Conservation (phyloP, 2,797 vertebrate genomes). For the Columba guinea region DNA sequence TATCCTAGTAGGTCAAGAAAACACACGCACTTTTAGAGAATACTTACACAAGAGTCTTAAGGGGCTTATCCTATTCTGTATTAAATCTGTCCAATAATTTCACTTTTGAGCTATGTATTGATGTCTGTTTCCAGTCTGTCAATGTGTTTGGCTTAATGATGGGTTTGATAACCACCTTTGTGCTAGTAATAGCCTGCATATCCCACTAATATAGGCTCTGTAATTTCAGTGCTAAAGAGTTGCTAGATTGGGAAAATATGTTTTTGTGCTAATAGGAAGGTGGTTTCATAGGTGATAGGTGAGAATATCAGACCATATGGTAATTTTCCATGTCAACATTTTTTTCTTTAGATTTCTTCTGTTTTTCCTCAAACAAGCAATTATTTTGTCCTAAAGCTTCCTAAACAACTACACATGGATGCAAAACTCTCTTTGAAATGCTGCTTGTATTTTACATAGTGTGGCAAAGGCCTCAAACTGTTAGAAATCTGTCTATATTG, state of each 20-base stretch:
- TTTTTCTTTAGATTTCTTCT: neutral
- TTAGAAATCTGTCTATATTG: neutral
- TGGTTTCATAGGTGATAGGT: neutral
- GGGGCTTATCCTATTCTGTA: neutral
- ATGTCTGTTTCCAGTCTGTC: neutral
- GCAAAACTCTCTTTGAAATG: neutral
- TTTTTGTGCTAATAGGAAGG: neutral
- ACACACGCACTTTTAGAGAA: neutral
- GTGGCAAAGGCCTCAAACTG: neutral
- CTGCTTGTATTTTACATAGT: neutral
- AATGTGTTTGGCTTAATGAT: neutral
- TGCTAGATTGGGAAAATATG: neutral
- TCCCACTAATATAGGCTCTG: neutral
- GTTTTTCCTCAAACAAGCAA: neutral
- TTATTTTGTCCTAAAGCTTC: neutral
- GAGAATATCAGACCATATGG: neutral
- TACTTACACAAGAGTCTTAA: neutral
- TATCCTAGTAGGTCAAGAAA: neutral
- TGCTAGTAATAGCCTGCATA: neutral
- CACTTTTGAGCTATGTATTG: neutral
- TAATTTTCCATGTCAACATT: neutral
- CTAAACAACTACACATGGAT: neutral
- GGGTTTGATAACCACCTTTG: neutral
- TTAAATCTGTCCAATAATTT: neutral
- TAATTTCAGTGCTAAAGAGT: neutral